Conservation (phyloP, 2,113 vertebrate species). For the Monopterus albus region DNA sequence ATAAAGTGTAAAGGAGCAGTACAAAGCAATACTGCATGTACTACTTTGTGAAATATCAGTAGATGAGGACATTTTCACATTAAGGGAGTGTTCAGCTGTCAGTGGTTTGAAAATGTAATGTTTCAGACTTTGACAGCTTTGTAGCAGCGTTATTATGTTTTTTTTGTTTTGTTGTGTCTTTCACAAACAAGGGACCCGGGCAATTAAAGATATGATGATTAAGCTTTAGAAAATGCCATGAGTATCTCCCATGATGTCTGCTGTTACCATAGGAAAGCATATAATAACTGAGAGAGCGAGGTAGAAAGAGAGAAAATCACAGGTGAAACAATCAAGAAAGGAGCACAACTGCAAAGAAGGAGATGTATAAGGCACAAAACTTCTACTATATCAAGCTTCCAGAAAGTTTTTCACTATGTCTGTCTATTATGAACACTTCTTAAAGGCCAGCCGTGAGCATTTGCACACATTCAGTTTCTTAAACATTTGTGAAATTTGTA, state of each 20-base stretch:
- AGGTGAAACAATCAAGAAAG: background rate
- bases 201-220: slow-evolving; percentile 10
- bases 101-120: background rate
- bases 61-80: background rate
- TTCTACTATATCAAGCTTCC: slow-evolving; percentile 14
- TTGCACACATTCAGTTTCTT: slow-evolving; percentile 10
- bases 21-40: background rate
- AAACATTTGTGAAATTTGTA: slow-evolving; percentile 29
- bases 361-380: background rate
- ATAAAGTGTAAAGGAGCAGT: background rate
- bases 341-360: background rate
- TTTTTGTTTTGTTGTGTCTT: slow-evolving; percentile 11
- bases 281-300: background rate
- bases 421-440: slow-evolving; percentile 18
- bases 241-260: background rate
- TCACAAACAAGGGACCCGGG: slow-evolving; percentile 15
- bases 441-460: slow-evolving; percentile 3
- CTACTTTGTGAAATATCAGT: slow-evolving; percentile 6
- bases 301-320: background rate
- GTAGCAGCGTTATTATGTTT: slow-evolving; percentile 4
- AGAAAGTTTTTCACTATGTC: slow-evolving; percentile 12
- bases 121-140: slow-evolving; percentile 1
- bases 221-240: slow-evolving; percentile 1
- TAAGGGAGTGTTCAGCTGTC: background rate
- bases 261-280: background rate